Evolutionary conservation across 2,113 vertebrate genomes (phyloP), one percentile per base, ranked within the genome.

Genomic region (Willisornis vidua): DNA sequence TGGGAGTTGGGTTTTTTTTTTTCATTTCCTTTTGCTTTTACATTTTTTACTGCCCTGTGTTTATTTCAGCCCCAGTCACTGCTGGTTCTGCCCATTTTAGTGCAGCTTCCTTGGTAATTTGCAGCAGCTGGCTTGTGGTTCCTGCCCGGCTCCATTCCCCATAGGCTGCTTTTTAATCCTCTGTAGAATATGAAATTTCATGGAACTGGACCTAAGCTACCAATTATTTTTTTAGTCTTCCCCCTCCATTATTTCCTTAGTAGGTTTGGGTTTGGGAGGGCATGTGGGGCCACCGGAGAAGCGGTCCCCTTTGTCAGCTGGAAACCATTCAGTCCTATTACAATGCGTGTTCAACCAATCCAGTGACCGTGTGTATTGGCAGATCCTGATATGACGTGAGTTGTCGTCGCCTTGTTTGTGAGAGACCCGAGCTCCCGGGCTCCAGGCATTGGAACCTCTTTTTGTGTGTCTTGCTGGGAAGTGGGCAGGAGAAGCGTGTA

Each of bases 21-120:
- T 93, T 93, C 31, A 82, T 97, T 97, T 94, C 58, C 73, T 97
- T 97, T 97, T 93, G 94, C 93, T 94, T 97, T 94, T 92, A 93
- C 94, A 71, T 95, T 96, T 97, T 97, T 93, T 92, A 87, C 90
- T 83, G 84, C 94, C 96, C 95, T 96, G 65, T 94, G 81, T 96
- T 97, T 94, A 76, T 96, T 92, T 93, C 92, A 93, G 81, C 92
- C 92, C 92, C 93, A 74, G 95, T 94, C 96, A 85, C 91, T 95
- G 97, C 90, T 97, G 97, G 95, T 84, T 96, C 94, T 97, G 97
- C 95, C 96, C 95, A 97, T 97, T 97, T 97, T 97, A 96, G 96
- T 96, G 93, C 95, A 97, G 97, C 96, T 94, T 96, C 90, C 88
- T 93, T 95, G 87, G 93, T 96, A 94, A 96, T 96, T 96, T 29